Evolutionary conservation across 2,888 invertebrate genomes (phyloP).

Genomic region (Esperia sulphurella): DNA sequence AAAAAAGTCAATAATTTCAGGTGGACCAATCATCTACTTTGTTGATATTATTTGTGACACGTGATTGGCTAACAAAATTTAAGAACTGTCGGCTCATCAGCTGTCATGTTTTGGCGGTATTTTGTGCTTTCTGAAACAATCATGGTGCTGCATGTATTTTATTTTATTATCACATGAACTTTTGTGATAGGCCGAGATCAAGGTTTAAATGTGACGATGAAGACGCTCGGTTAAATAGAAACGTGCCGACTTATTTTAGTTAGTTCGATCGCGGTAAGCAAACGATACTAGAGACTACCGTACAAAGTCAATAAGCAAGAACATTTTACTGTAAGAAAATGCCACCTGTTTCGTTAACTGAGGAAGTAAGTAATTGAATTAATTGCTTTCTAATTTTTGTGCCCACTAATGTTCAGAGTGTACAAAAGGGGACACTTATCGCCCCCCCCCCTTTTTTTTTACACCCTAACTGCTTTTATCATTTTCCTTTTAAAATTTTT

Average conservation of each 20-base stretch:
- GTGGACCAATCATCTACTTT: too few species aligned
- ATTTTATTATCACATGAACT: conserved; percentile 18
- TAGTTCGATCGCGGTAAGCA: conserved; percentile 50
- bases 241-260: conserved; percentile 39
- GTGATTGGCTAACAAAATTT: not conserved
- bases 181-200: conserved; percentile 47
- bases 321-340: conserved; percentile 30
- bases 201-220: conserved; percentile 36
- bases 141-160: too few species aligned
- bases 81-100: conserved; percentile 5
- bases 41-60: too few species aligned
- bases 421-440: too few species aligned
- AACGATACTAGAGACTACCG: conserved; percentile 28
- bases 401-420: not conserved
- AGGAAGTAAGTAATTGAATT: conserved; percentile 46
- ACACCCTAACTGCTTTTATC: too few species aligned
- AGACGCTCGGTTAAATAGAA: conserved; percentile 50
- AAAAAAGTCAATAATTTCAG: too few species aligned
- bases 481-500: too few species aligned
- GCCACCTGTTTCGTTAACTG: conserved; percentile 69
- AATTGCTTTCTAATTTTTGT: not conserved
- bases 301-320: conserved; percentile 10
- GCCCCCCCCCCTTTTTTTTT: too few species aligned
- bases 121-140: conserved; percentile 1
- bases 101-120: conserved; percentile 16